Evolutionary conservation across 2,888 invertebrate species (phyloP).

Genomic region (Coleophora deauratella): DNA sequence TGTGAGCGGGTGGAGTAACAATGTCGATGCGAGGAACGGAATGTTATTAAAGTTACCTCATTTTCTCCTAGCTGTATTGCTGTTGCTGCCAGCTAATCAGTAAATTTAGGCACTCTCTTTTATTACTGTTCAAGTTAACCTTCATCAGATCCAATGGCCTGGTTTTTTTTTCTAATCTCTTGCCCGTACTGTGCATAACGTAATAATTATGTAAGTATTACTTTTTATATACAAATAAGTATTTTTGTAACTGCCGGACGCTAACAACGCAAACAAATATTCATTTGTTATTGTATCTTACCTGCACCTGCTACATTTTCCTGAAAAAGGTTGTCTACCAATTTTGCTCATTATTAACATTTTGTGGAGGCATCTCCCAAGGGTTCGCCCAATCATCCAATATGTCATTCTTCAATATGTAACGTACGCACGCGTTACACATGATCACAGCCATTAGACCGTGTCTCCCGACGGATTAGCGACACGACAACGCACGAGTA

Average conservation of each 20-base stretch:
- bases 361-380: constrained; percentile 23
- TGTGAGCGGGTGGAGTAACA: constrained; percentile 26
- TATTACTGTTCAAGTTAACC: too few species aligned
- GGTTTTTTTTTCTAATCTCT: too few species aligned
- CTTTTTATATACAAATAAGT: too few species aligned
- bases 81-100: constrained; percentile 10
- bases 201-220: too few species aligned
- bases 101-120: constrained; percentile 25
- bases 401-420: constrained; percentile 69
- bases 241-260: too few species aligned
- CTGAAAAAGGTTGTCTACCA: constrained; percentile 39
- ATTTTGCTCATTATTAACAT: constrained; percentile 28
- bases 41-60: constrained; percentile 11
- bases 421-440: constrained; percentile 47
- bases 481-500: constrained; percentile 46
- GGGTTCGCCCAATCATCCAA: constrained; percentile 41
- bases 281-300: too few species aligned
- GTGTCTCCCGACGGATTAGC: constrained; percentile 68
- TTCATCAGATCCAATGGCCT: too few species aligned
- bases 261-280: too few species aligned
- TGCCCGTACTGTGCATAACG: too few species aligned
- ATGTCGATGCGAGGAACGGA: constrained; percentile 40
- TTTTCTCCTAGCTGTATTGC: too few species aligned
- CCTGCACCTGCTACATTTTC: too few species aligned
- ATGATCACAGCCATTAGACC: constrained; percentile 67